phyloP scores from a whole-genome alignment of 2,797 vertebrate genomes.

The Platalea minor region DNA sequence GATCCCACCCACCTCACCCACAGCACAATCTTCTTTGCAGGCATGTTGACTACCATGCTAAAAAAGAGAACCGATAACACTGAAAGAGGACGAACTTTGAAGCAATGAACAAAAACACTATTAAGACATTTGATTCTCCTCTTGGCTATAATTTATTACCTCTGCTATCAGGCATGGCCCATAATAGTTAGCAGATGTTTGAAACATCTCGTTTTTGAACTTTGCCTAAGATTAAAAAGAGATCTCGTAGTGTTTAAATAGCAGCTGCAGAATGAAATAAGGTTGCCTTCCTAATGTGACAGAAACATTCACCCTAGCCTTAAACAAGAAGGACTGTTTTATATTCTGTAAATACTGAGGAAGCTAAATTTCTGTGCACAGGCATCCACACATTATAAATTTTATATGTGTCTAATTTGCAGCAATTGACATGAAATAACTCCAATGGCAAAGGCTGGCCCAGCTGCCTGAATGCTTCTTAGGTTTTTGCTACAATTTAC shows the following conservation, averaged over 20 bases:
- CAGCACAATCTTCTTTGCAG: not conserved
- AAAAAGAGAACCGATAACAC: constrained; percentile 30
- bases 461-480: not conserved
- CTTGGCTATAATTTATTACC: constrained; percentile 37
- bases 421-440: constrained; percentile 11
- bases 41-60: not conserved
- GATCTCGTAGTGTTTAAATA: constrained; percentile 9
- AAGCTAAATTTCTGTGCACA: constrained; percentile 1
- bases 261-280: constrained; percentile 43
- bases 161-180: constrained; percentile 12
- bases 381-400: not conserved
- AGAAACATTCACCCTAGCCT: constrained; percentile 28
- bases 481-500: not conserved
- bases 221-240: constrained; percentile 53
- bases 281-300: constrained; percentile 28
- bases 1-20: not conserved
- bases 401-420: not conserved
- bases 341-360: constrained; percentile 32
- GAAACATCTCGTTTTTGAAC: constrained; percentile 20
- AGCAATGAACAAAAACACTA: constrained; percentile 24
- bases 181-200: constrained; percentile 57
- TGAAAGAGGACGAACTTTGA: not conserved
- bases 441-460: not conserved
- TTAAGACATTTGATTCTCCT: constrained; percentile 29
- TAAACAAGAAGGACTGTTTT: constrained; percentile 45